Percentiles rank a stretch among this genome's conserved stretches.
phyloP scores from a whole-genome alignment of 2,797 vertebrate species.

The Catostomus latipinnis region DNA sequence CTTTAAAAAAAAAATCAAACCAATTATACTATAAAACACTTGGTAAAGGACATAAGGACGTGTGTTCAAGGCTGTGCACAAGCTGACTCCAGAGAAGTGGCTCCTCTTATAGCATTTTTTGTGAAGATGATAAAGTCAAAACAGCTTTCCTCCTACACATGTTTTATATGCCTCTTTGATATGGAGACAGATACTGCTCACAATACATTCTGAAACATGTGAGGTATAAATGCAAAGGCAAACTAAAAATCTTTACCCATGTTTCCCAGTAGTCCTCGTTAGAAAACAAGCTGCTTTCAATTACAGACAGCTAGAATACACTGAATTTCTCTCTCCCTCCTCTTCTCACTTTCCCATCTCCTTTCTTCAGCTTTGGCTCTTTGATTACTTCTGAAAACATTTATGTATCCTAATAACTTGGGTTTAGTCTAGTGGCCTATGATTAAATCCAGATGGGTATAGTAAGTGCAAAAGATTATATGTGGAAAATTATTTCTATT shows the following conservation, averaged over 20 bases:
- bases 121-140: neutral
- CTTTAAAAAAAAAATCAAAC: neutral
- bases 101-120: neutral
- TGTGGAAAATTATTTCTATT: constrained; percentile 67
- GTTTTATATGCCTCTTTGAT: neutral
- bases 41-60: neutral
- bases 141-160: neutral
- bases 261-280: constrained; percentile 78
- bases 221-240: constrained; percentile 62
- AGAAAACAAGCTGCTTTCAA: constrained; percentile 82
- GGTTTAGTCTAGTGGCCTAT: constrained; percentile 79
- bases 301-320: constrained; percentile 78
- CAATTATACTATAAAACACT: neutral
- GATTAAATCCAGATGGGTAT: constrained; percentile 80
- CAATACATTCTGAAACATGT: constrained; percentile 47
- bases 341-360: constrained; percentile 74
- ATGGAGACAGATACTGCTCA: constrained; percentile 5
- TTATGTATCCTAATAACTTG: constrained; percentile 84
- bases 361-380: constrained; percentile 58
- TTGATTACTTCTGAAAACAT: constrained; percentile 87
- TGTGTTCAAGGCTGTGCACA: neutral
- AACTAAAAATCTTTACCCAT: constrained; percentile 60
- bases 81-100: neutral
- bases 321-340: constrained; percentile 72
- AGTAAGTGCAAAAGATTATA: constrained; percentile 66